Percentiles rank a stretch among this genome's conserved stretches.
These are phyloP conservation scores for Hippocampus mohnikei DNA, from an alignment of 2,113 vertebrate species.

Conservation along the genomic window DNA sequence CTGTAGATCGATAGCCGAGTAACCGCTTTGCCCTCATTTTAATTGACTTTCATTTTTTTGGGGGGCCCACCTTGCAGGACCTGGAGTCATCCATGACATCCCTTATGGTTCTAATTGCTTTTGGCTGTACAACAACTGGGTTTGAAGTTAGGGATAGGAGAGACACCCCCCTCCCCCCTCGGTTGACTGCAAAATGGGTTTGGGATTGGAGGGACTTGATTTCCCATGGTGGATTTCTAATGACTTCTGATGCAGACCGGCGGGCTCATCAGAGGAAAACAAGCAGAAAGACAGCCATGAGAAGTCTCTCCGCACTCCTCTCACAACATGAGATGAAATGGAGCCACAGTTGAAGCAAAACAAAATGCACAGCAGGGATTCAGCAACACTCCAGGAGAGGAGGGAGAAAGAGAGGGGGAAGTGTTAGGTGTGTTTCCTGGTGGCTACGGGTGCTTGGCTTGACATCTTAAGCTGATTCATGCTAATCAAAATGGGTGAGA, in stretches of 20 bases:
- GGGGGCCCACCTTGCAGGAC: slow-evolving; percentile 39
- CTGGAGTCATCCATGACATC: slow-evolving; percentile 49
- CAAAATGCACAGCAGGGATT: slow-evolving; percentile 33
- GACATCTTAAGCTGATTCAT: slow-evolving; percentile 43
- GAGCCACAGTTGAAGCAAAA: slow-evolving; percentile 37
- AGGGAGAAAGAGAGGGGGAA: slow-evolving; percentile 1
- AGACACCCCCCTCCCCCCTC: not conserved
- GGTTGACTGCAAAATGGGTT: not conserved
- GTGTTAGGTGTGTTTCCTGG: slow-evolving; percentile 10
- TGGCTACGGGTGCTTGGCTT: slow-evolving; percentile 20
- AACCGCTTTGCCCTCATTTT: slow-evolving; percentile 27
- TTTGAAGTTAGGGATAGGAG: not conserved
- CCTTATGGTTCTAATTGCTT: slow-evolving; percentile 45
- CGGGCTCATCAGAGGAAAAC: slow-evolving; percentile 2
- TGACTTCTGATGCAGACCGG: not conserved
- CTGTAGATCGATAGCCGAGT: slow-evolving; percentile 30
- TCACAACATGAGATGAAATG: slow-evolving; percentile 15
- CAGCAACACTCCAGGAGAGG: slow-evolving; percentile 26
- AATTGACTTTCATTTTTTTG: slow-evolving; percentile 44
- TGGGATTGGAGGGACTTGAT: slow-evolving; percentile 3
- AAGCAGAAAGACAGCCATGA: slow-evolving; percentile 3
- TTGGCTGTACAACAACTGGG: slow-evolving; percentile 41
- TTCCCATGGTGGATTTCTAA: slow-evolving; percentile 1
- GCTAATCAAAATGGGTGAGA: slow-evolving; percentile 58
- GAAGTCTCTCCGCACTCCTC: not conserved